These are phyloP conservation scores for Osedax fenrisi DNA, from an alignment of 2,888 invertebrate genomes.

Conservation along the genomic window DNA sequence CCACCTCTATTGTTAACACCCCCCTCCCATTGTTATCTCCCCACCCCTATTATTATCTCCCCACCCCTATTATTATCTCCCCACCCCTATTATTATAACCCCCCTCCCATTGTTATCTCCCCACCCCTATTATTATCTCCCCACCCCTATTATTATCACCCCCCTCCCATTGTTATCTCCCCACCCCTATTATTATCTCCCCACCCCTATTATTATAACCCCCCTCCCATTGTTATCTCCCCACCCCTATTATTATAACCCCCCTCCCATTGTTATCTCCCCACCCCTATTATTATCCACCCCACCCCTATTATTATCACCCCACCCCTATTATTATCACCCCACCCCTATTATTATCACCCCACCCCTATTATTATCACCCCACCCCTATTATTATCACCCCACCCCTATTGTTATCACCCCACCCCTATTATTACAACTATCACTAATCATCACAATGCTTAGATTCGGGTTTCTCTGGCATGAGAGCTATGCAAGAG, in stretches of 20 bases:
- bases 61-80: background rate
- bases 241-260: too few relatives aligned
- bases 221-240: background rate
- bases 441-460: background rate
- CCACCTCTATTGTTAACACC: background rate
- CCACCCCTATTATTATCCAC: background rate
- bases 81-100: background rate
- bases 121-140: background rate
- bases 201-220: background rate
- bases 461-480: background rate
- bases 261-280: too few relatives aligned
- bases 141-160: background rate
- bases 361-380: background rate
- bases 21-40: background rate
- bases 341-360: background rate
- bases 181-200: background rate
- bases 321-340: background rate
- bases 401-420: background rate
- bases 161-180: background rate
- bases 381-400: background rate
- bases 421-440: background rate
- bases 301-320: background rate
- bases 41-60: background rate
- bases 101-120: background rate
- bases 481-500: constrained; percentile 8